Evolutionary conservation across 1,140 invertebrate species (phyloP), one percentile per base, ranked within the genome.

Genomic region (Sminthurides bifidus): DNA sequence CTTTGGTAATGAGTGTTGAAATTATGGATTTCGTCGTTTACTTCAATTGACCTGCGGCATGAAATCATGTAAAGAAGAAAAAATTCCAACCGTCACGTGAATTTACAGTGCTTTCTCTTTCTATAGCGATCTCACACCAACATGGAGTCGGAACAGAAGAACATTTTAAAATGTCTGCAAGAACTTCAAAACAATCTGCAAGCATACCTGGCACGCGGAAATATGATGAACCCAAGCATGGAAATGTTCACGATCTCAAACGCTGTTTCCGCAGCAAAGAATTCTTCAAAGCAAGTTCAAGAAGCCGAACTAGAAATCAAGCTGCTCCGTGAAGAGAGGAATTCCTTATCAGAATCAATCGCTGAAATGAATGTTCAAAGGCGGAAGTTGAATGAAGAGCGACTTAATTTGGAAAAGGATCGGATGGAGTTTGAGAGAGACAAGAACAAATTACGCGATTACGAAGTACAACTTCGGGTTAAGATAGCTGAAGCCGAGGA

Each of bases 231-330:
- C 17, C 21, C 43, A 35, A 21, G 2, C 43, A 55, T 21, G 29
- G 27, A 19, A 46, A 10, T 46, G 44, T 23, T 10, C n/a, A 41
- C 23, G 38, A 41, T 21, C n/a, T n/a, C n/a, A n/a, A n/a, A n/a
- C n/a, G n/a, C 26, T 29, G n/a, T 31, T 24, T 41, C 4, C 38
- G n/a, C n/a, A n/a, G n/a, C n/a, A n/a, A n/a, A n/a, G 33, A 35
- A 35, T 35, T 10, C 8, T 35, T 35, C 33, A 35, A 8, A 35
- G n/a, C 40, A 41, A 17, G 8, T 41, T 12, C 40, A 27, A 46
- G 29, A 61, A 51, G 50, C 37, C 54, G 61, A 63, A 60, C 51
- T 63, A 52, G 62, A 64, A 23, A 38, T 56, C 19, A 64, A 59
- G 40, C 30, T 64, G 38, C 27, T 60, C 0, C 19, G 48, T 15